A percentile compares a stretch with the other conserved stretches of the same genome.
Evolutionary conservation across 2,797 vertebrate species (phyloP).

Genomic region (Epinephelus awoara): DNA sequence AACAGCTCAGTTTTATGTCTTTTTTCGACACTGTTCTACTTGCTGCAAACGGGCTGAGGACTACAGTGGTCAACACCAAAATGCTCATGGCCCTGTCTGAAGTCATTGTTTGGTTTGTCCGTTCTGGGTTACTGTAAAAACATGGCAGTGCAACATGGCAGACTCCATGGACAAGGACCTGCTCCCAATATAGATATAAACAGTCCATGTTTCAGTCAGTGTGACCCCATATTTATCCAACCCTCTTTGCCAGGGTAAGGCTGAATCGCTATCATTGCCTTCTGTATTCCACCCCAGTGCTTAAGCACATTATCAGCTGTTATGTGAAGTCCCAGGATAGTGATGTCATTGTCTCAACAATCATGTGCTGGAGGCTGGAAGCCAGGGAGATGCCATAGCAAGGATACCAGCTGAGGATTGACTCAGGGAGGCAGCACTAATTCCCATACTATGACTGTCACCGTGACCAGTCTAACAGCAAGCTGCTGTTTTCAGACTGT

Average conservation of each 20-base stretch:
- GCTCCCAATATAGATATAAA: too few species aligned
- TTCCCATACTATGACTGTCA: slow-evolving; percentile 12
- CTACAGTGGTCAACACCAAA: too few species aligned
- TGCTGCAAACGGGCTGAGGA: too few species aligned
- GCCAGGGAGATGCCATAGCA: not conserved
- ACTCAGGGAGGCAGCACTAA: slow-evolving; percentile 39
- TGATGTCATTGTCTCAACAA: slow-evolving; percentile 29
- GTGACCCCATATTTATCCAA: slow-evolving; percentile 7
- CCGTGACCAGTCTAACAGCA: not conserved
- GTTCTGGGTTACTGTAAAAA: too few species aligned
- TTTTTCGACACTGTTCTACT: too few species aligned
- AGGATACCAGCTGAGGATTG: slow-evolving; percentile 29
- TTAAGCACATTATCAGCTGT: slow-evolving; percentile 22
- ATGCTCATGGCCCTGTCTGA: too few species aligned
- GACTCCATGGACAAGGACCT: too few species aligned
- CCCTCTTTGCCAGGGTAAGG: slow-evolving; percentile 4
- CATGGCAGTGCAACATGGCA: too few species aligned
- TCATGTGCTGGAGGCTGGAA: slow-evolving; percentile 11
- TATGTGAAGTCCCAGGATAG: slow-evolving; percentile 15
- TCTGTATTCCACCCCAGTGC: not conserved
- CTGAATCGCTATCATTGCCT: slow-evolving; percentile 12
- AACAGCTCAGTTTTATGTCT: too few species aligned
- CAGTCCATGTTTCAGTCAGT: slow-evolving; percentile 11
- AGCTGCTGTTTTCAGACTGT: slow-evolving; percentile 17
- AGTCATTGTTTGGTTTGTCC: too few species aligned